Conservation (phyloP, 2,113 vertebrate genomes). For the Callipepla squamata region DNA sequence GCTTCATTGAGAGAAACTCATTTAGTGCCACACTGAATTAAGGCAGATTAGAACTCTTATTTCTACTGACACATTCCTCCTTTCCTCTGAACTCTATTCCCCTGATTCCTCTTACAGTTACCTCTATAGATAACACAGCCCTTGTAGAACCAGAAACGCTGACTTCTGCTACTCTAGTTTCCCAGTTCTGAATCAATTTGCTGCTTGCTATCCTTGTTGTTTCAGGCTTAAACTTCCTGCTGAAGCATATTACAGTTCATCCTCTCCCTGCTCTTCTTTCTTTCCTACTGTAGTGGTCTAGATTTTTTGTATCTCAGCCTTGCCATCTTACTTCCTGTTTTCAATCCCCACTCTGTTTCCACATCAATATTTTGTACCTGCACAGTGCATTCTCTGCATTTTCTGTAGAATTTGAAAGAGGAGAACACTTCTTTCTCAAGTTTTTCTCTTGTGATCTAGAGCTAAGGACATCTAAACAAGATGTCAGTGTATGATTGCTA, state of each 20-base stretch:
- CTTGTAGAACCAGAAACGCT: not conserved
- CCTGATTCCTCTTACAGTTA: not conserved
- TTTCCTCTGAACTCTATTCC: not conserved
- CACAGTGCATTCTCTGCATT: not conserved
- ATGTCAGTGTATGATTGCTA: constrained; percentile 25
- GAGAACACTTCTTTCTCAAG: not conserved
- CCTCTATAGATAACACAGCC: not conserved
- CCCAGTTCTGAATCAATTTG: not conserved
- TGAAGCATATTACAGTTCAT: not conserved
- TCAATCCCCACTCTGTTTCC: not conserved
- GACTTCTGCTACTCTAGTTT: not conserved
- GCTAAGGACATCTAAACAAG: constrained; percentile 42
- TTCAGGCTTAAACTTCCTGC: not conserved
- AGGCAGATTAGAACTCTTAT: not conserved
- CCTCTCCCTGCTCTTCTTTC: not conserved
- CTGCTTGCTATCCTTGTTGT: not conserved
- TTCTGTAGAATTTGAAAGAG: not conserved
- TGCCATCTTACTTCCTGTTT: not conserved
- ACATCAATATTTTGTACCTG: not conserved
- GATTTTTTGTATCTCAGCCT: not conserved
- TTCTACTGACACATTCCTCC: not conserved
- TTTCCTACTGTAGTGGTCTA: not conserved
- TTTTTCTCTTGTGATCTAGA: not conserved
- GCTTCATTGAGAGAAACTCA: not conserved
- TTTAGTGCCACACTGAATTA: not conserved